Percentiles rank a stretch among this genome's conserved stretches.
phyloP scores from a whole-genome alignment of 2,888 invertebrate genomes.

The Heliconius cydno region DNA sequence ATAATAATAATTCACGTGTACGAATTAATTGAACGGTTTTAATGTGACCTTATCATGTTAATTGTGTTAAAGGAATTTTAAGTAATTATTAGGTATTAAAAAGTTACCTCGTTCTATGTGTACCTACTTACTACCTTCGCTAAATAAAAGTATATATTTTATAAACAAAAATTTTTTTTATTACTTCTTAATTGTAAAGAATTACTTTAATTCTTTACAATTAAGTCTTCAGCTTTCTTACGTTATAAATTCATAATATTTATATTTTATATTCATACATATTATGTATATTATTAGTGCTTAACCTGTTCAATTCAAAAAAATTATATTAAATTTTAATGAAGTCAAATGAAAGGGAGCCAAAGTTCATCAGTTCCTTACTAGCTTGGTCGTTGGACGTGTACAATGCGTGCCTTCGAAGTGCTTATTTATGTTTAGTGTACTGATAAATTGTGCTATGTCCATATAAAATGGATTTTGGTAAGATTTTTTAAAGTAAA shows the following conservation, averaged over 20 bases:
- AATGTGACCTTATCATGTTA: neutral
- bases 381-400: conserved; percentile 28
- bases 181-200: no score
- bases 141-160: neutral
- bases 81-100: neutral
- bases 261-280: neutral
- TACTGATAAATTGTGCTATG: neutral
- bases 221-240: neutral
- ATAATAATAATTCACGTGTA: no score
- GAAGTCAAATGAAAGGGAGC: conserved; percentile 12
- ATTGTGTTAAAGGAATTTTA: neutral
- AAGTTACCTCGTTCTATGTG: neutral
- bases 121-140: neutral
- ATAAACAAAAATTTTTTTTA: no score
- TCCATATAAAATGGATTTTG: neutral
- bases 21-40: no score
- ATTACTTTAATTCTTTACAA: no score
- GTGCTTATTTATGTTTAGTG: neutral
- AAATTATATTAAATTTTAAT: conserved; percentile 3
- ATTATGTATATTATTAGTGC: no score
- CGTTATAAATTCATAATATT: neutral
- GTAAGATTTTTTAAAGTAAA: neutral
- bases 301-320: neutral
- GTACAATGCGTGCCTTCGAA: conserved; percentile 24
- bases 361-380: conserved; percentile 30